These are phyloP conservation scores for Menidia menidia DNA, from an alignment of 2,797 vertebrate genomes.

Conservation along the genomic window DNA sequence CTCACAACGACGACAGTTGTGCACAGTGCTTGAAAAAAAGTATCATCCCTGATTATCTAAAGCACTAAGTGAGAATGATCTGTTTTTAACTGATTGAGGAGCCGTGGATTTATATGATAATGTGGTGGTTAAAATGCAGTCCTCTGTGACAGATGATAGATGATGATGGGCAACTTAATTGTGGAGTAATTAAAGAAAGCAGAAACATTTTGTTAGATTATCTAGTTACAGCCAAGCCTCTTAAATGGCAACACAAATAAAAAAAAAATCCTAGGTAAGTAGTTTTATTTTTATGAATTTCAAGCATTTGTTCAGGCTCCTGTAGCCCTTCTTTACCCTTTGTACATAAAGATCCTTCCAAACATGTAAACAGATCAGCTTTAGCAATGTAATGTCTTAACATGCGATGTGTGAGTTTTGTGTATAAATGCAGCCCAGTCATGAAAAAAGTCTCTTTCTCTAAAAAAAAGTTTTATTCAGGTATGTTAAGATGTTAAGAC, in stretches of 20 bases:
- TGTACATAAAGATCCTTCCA: background rate
- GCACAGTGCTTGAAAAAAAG: slow-evolving; percentile 48
- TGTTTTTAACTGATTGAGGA: slow-evolving; percentile 79
- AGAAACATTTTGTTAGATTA: slow-evolving; percentile 34
- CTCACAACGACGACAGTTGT: slow-evolving; percentile 44
- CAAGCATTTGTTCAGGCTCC: slow-evolving; percentile 3
- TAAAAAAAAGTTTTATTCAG: too few species aligned
- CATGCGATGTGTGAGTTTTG: too few species aligned
- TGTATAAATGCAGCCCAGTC: too few species aligned
- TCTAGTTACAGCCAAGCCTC: slow-evolving; percentile 14
- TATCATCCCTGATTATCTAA: slow-evolving; percentile 72
- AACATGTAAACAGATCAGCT: background rate
- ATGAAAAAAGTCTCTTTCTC: too few species aligned
- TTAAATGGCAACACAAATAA: slow-evolving; percentile 21
- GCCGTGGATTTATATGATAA: slow-evolving; percentile 78
- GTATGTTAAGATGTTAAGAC: too few species aligned
- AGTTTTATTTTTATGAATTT: slow-evolving; percentile 9
- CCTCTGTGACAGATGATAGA: slow-evolving; percentile 75
- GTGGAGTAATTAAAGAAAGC: slow-evolving; percentile 58
- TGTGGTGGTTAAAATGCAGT: slow-evolving; percentile 65
- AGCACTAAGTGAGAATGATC: slow-evolving; percentile 73
- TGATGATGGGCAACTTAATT: slow-evolving; percentile 77
- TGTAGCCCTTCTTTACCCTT: background rate
- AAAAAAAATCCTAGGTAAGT: slow-evolving; percentile 8
- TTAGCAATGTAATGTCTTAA: too few species aligned